Evolutionary conservation across 2,888 invertebrate genomes (phyloP), one percentile per base, ranked within the genome.

Genomic region (Taenaris catops): DNA sequence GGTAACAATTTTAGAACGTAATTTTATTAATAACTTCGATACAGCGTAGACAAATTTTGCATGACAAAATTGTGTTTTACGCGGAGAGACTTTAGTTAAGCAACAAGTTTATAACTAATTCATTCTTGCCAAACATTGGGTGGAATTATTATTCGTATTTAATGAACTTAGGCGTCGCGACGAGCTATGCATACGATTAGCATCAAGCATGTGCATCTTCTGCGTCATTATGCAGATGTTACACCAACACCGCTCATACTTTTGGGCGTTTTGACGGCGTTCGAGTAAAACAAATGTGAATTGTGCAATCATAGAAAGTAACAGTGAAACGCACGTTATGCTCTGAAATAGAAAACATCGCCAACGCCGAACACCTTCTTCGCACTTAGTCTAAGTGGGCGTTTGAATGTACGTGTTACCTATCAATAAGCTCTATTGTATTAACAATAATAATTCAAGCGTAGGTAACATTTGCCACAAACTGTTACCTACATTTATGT

Each of bases 171-270:
- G 57, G 49, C 53, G 59, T 54, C 44, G 54, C 55, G 58, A 49
- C 53, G 56, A 50, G 59, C 62, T 61, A 62, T 65, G 69, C 68
- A 69, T 72, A 66, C 51, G 53, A 71, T 74, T 74, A 71, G 45
- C 56, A 54, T 53, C 52, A 48, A 49, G 48, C 48, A 49, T 66
- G 59, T 65, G 68, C 68, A 71, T 70, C 66, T 63, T 60, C 69
- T 68, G 62, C 58, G 59, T 65, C 71, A 74, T 69, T 72, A 80
- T 79, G 72, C 54, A 63, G 67, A 76, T 66, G 50, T 48, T 42
- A 44, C 52, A 49, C 59, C 59, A 63, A 58, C 69, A 61, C 58
- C 53, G 57, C 61, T 65, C 55, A 59, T 66, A 64, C 52, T 53
- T 58, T 63, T 60, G 46, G 54, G 46, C 49, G 58, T 56, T 66